These are phyloP conservation scores for Aegotheles bennettii DNA, from an alignment of 2,113 vertebrate genomes.

Conservation along the genomic window DNA sequence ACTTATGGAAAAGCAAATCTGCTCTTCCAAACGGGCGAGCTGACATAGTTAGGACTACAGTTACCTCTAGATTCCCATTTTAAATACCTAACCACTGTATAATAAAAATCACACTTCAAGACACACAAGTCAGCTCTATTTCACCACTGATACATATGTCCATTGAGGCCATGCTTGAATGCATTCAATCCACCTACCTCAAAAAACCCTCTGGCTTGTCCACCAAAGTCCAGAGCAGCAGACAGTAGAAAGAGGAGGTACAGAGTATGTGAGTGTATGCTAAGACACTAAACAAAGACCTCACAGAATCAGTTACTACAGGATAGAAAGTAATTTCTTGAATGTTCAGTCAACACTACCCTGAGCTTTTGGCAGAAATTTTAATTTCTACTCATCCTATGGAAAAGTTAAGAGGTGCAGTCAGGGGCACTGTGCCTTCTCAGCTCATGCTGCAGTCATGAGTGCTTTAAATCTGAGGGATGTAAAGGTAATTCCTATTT, in stretches of 20 bases:
- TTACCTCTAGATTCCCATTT: background rate
- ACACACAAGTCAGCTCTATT: background rate
- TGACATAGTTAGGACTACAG: background rate
- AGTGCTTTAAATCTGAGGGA: background rate
- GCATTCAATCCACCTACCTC: background rate
- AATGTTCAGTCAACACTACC: background rate
- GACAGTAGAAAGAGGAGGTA: background rate
- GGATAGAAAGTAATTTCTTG: background rate
- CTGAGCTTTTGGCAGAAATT: background rate
- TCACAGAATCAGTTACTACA: background rate
- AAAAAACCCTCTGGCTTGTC: background rate
- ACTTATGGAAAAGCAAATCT: background rate
- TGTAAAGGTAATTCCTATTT: background rate
- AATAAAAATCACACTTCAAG: background rate
- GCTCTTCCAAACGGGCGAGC: background rate
- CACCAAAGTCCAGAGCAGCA: background rate
- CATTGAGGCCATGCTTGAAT: background rate
- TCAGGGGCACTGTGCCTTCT: background rate
- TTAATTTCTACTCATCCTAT: background rate
- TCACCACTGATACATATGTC: background rate
- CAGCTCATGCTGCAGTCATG: background rate
- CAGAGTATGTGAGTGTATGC: background rate
- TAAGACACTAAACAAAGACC: background rate
- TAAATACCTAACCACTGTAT: background rate
- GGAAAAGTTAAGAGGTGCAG: background rate